Conservation (phyloP, 2,888 invertebrate genomes). For the Plusia festucae region DNA sequence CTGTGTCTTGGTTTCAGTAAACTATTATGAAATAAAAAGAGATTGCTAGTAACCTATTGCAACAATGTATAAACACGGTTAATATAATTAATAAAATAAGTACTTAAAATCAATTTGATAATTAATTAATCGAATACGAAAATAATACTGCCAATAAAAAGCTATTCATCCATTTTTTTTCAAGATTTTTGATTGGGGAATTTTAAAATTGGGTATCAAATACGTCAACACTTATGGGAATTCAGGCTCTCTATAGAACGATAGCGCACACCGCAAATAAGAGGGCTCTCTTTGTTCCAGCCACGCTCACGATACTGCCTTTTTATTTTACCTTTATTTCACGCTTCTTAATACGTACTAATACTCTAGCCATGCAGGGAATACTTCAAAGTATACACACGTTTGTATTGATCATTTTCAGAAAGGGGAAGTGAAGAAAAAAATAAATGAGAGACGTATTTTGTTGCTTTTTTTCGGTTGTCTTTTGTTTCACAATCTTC, state of each 20-base stretch:
- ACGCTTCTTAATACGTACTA: slow-evolving; percentile 78
- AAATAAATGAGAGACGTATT: not conserved
- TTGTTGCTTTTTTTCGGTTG: not conserved
- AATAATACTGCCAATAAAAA: too few relatives aligned
- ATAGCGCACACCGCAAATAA: slow-evolving; percentile 85
- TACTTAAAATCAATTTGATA: too few relatives aligned
- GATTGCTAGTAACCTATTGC: too few relatives aligned
- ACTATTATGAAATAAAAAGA: too few relatives aligned
- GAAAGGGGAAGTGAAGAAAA: slow-evolving; percentile 9
- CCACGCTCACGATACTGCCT: slow-evolving; percentile 77
- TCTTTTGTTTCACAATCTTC: not conserved
- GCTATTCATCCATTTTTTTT: too few relatives aligned
- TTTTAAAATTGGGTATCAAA: slow-evolving; percentile 48
- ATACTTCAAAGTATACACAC: slow-evolving; percentile 36
- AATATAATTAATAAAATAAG: too few relatives aligned
- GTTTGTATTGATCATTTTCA: slow-evolving; percentile 14
- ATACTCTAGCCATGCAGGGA: slow-evolving; percentile 60
- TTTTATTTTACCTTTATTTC: slow-evolving; percentile 71
- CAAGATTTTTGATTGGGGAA: too few relatives aligned
- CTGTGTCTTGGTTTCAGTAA: too few relatives aligned
- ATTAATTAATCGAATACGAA: too few relatives aligned
- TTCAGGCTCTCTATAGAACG: slow-evolving; percentile 68
- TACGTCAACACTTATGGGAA: slow-evolving; percentile 44
- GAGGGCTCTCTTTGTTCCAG: slow-evolving; percentile 76
- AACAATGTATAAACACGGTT: too few relatives aligned